A percentile compares a stretch with the other conserved stretches of the same genome.
These are phyloP conservation scores for Oryzias woworae DNA, from an alignment of 2,113 vertebrate species.

Conservation along the genomic window DNA sequence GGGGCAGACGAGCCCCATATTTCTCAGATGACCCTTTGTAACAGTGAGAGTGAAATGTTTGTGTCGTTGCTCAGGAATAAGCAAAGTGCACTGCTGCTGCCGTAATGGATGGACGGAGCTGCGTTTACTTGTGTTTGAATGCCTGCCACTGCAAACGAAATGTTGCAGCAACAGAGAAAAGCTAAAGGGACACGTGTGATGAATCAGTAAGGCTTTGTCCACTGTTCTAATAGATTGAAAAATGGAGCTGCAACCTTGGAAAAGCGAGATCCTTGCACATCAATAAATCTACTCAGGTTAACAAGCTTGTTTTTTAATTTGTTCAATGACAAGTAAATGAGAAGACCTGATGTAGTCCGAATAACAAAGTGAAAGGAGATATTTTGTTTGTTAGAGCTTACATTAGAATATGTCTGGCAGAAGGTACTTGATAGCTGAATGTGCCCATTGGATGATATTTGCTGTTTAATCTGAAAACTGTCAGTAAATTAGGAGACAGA, in stretches of 20 bases:
- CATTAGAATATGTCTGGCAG: too few relatives aligned
- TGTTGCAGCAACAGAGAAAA: constrained; percentile 43
- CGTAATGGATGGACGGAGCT: constrained; percentile 38
- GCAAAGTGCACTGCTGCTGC: constrained; percentile 29
- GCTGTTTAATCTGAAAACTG: too few relatives aligned
- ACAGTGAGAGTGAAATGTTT: constrained; percentile 12
- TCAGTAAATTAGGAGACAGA: too few relatives aligned
- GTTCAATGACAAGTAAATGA: constrained; percentile 44
- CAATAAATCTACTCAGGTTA: constrained; percentile 69
- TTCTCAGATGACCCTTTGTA: constrained; percentile 28
- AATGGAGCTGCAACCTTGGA: constrained; percentile 44
- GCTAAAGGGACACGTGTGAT: constrained; percentile 18
- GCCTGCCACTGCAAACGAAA: constrained; percentile 47
- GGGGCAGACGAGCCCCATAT: constrained; percentile 33
- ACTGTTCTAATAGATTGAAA: constrained; percentile 35
- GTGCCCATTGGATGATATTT: too few relatives aligned
- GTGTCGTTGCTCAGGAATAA: constrained; percentile 5
- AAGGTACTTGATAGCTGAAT: too few relatives aligned
- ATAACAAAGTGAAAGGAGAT: constrained; percentile 26
- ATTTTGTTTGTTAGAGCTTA: too few relatives aligned
- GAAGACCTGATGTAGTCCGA: constrained; percentile 27
- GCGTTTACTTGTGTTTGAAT: constrained; percentile 53
- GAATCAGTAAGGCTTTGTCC: constrained; percentile 26
- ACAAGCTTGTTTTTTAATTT: constrained; percentile 68
- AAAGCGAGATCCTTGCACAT: constrained; percentile 40